Conservation (phyloP, 2,113 vertebrate species). For the Oncorhynchus tshawytscha region DNA sequence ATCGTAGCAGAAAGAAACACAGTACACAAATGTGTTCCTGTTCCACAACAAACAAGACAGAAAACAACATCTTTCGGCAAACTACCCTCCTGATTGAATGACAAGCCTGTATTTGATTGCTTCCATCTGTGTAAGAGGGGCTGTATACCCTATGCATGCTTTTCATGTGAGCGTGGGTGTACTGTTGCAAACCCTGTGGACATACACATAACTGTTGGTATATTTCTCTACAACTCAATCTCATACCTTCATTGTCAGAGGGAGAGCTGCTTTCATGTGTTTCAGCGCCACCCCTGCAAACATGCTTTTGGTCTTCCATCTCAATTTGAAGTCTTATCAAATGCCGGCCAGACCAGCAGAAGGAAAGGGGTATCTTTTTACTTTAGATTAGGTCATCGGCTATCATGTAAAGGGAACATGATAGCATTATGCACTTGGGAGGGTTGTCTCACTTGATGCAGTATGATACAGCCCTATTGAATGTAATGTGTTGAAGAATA, state of each 20-base stretch:
- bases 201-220: slow-evolving; percentile 17
- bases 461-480: neutral
- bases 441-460: neutral
- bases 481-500: neutral
- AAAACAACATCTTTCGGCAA: neutral
- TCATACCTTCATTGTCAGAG: slow-evolving; percentile 21
- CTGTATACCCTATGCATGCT: slow-evolving; percentile 10
- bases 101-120: slow-evolving; percentile 9
- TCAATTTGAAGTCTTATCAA: slow-evolving; percentile 14
- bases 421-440: neutral
- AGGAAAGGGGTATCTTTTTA: slow-evolving; percentile 13
- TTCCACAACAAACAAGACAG: neutral
- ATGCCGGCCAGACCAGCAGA: slow-evolving; percentile 10
- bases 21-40: neutral
- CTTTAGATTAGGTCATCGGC: slow-evolving; percentile 18
- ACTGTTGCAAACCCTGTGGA: slow-evolving; percentile 45
- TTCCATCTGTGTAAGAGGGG: neutral
- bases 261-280: slow-evolving; percentile 23
- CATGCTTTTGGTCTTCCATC: slow-evolving; percentile 22
- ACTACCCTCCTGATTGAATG: slow-evolving; percentile 7
- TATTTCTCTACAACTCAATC: slow-evolving; percentile 3
- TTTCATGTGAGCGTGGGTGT: slow-evolving; percentile 37
- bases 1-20: neutral
- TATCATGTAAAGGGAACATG: slow-evolving; percentile 12
- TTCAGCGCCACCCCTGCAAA: slow-evolving; percentile 25